Evolutionary conservation across 2,797 vertebrate genomes (phyloP).

Genomic region (Spinibarbus caldwelli): DNA sequence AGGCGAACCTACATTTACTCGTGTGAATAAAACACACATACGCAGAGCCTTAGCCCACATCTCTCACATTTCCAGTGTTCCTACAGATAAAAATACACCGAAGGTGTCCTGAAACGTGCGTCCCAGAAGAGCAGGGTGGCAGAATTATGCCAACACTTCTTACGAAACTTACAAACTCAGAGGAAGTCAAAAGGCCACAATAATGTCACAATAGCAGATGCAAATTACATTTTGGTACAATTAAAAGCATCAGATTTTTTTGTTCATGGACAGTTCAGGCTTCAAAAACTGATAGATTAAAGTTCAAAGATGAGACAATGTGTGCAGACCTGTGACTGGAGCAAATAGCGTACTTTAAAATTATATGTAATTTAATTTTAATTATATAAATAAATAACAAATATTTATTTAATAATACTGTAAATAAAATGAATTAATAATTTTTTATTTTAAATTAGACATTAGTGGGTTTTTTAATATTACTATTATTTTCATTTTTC

Average conservation of each 20-base stretch:
- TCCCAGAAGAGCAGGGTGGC: constrained; percentile 26
- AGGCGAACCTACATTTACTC: not conserved
- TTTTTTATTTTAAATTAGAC: not conserved
- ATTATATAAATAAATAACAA: not conserved
- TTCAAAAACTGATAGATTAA: not conserved
- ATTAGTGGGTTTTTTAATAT: not conserved
- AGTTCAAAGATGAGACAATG: not conserved
- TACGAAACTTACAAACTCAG: not conserved
- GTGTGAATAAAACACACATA: constrained; percentile 4
- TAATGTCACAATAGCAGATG: not conserved
- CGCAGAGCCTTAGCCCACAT: not conserved
- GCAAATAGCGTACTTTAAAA: not conserved
- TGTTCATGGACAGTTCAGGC: not conserved
- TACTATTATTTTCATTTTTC: not conserved
- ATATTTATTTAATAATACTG: not conserved
- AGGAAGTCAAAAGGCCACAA: not conserved
- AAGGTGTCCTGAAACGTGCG: constrained; percentile 57
- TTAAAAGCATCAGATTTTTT: not conserved
- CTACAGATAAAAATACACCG: constrained; percentile 55
- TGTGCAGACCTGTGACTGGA: not conserved
- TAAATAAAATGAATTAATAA: too few species aligned
- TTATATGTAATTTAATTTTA: not conserved
- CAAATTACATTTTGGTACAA: not conserved
- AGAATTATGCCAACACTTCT: constrained; percentile 4
- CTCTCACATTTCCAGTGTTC: constrained; percentile 31